These are phyloP conservation scores for Zaprionus davidi DNA, from an alignment of 1,140 invertebrate species.

Conservation along the genomic window DNA sequence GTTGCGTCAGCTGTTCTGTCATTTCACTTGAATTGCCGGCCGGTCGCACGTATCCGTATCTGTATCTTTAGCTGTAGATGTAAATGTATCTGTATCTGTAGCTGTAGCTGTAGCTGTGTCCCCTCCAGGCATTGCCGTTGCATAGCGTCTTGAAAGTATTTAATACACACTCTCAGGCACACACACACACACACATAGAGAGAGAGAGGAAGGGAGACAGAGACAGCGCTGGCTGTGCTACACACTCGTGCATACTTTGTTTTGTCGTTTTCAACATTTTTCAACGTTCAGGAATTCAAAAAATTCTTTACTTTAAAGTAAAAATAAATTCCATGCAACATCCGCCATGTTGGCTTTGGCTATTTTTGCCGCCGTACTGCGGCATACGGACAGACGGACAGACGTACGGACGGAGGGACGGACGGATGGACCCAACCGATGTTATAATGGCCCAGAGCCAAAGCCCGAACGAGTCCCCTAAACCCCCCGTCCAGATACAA, in stretches of 20 bases:
- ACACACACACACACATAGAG: constrained; percentile 2
- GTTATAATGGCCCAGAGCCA: constrained; percentile 50
- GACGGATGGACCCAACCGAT: constrained; percentile 27
- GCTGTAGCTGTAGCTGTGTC: constrained; percentile 5
- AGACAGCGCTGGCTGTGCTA: constrained; percentile 8
- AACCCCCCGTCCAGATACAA: neutral
- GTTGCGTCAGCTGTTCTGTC: constrained; percentile 59
- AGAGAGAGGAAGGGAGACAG: neutral
- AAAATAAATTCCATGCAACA: constrained; percentile 77
- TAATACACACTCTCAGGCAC: constrained; percentile 31
- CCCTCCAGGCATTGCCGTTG: constrained; percentile 35
- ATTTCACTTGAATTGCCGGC: constrained; percentile 54
- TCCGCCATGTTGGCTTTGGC: constrained; percentile 69
- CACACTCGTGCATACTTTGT: constrained; percentile 53
- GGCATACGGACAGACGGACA: constrained; percentile 24
- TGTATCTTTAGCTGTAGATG: constrained; percentile 23
- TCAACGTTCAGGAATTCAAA: constrained; percentile 72
- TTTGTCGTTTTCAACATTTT: constrained; percentile 70
- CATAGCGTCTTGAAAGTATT: constrained; percentile 51
- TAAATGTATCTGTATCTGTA: constrained; percentile 18
- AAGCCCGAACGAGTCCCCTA: constrained; percentile 18
- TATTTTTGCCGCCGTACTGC: constrained; percentile 60
- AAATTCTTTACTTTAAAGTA: constrained; percentile 75
- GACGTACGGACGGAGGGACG: neutral
- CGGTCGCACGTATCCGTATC: constrained; percentile 32